Evolutionary conservation across 2,797 vertebrate species (phyloP).

Genomic region (Diplodus sargus): DNA sequence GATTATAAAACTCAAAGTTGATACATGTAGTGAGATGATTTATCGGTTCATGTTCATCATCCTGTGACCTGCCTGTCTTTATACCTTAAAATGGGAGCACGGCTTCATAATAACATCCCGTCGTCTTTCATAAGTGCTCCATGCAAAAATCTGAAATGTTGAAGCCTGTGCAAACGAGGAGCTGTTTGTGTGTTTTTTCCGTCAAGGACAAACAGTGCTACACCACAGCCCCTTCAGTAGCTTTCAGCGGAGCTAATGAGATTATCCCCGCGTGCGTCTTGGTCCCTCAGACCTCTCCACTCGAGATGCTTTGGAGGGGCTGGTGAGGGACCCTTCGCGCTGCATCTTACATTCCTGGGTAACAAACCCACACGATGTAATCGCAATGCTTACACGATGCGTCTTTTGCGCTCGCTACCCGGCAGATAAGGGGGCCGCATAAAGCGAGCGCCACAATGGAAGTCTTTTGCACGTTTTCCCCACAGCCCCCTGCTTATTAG

Average conservation of each 20-base stretch:
- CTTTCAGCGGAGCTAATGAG: slow-evolving; percentile 83
- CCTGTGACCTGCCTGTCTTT: neutral
- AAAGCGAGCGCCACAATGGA: slow-evolving; percentile 79
- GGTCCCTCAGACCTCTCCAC: slow-evolving; percentile 82
- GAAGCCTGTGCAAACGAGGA: slow-evolving; percentile 38
- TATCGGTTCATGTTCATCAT: neutral
- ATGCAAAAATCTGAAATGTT: slow-evolving; percentile 4
- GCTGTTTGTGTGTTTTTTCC: slow-evolving; percentile 58
- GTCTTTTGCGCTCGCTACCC: slow-evolving; percentile 79
- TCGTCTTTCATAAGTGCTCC: neutral
- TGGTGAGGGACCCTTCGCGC: slow-evolving; percentile 74
- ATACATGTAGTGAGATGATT: neutral
- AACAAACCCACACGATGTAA: slow-evolving; percentile 89
- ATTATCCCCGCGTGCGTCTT: slow-evolving; percentile 80
- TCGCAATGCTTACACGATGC: slow-evolving; percentile 84
- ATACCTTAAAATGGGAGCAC: neutral
- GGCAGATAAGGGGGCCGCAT: slow-evolving; percentile 81
- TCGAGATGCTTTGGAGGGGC: slow-evolving; percentile 79
- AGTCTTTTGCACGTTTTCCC: slow-evolving; percentile 63
- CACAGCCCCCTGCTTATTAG: slow-evolving; percentile 76
- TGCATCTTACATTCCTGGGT: slow-evolving; percentile 83
- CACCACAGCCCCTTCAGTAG: slow-evolving; percentile 67
- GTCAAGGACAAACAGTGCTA: slow-evolving; percentile 81
- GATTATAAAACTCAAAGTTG: neutral
- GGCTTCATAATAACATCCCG: neutral